phyloP scores from a whole-genome alignment of 2,113 vertebrate genomes.

The Lepisosteus oculatus region DNA sequence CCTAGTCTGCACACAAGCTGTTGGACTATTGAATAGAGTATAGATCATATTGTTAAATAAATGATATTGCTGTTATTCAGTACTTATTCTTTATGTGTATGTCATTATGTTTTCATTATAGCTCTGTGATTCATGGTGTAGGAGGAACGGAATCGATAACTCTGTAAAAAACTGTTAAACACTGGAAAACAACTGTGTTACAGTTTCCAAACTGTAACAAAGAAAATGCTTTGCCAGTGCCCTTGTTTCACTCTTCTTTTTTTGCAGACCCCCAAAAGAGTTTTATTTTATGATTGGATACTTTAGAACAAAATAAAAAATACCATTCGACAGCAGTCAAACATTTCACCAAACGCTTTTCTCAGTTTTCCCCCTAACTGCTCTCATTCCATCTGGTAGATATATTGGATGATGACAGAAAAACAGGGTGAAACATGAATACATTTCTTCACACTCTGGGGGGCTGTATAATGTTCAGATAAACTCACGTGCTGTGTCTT shows the following conservation, averaged over 20 bases:
- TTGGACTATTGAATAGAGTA: no score
- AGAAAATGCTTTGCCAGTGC: no score
- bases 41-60: no score
- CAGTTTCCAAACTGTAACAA: no score
- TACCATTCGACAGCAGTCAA: neutral
- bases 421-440: neutral
- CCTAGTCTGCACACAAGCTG: no score
- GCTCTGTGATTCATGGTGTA: neutral
- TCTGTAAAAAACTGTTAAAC: neutral
- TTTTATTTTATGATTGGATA: neutral
- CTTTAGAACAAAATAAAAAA: neutral
- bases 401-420: constrained; percentile 2
- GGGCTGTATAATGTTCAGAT: neutral
- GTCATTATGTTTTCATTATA: constrained; percentile 5
- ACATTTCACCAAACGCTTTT: constrained; percentile 10
- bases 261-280: neutral
- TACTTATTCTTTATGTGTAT: constrained; percentile 4
- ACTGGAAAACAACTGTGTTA: no score
- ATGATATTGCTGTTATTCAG: no score
- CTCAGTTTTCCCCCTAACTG: constrained; percentile 8
- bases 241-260: no score
- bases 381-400: constrained; percentile 13
- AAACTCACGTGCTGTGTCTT: neutral
- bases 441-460: neutral
- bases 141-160: constrained; percentile 13